Evolutionary conservation across 2,797 vertebrate species (phyloP).

Genomic region (Odontamblyopus rebecca): DNA sequence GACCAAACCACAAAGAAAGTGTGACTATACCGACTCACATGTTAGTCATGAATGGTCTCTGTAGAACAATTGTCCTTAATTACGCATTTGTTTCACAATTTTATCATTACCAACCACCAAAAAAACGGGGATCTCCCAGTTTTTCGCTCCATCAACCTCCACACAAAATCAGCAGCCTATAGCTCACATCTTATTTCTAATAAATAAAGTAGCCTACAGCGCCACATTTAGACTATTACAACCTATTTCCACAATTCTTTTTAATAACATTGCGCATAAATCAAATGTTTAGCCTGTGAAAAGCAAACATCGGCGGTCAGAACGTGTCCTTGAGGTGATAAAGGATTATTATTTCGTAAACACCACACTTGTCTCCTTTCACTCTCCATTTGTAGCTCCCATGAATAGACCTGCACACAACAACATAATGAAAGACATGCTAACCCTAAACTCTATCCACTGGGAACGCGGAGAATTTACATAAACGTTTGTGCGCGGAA

Average conservation of each 20-base stretch:
- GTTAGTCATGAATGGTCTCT: too few relatives aligned
- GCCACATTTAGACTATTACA: background rate
- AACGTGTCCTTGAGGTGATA: slow-evolving; percentile 34
- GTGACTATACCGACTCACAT: too few relatives aligned
- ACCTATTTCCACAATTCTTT: background rate
- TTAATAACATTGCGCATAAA: slow-evolving; percentile 32
- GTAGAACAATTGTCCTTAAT: too few relatives aligned
- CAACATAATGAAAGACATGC: slow-evolving; percentile 11
- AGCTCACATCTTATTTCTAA: background rate
- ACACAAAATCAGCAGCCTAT: background rate
- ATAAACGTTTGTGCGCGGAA: slow-evolving; percentile 17
- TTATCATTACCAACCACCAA: too few relatives aligned
- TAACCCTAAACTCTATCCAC: slow-evolving; percentile 16
- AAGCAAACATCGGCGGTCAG: slow-evolving; percentile 25
- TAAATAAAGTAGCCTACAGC: background rate
- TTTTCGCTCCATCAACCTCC: background rate
- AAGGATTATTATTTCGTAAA: slow-evolving; percentile 59
- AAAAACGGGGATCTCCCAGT: too few relatives aligned
- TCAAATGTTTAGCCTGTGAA: slow-evolving; percentile 20
- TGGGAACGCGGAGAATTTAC: slow-evolving; percentile 22
- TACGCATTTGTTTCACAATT: too few relatives aligned
- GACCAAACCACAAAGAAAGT: too few relatives aligned
- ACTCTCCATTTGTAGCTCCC: slow-evolving; percentile 42
- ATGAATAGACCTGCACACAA: slow-evolving; percentile 29
- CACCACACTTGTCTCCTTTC: slow-evolving; percentile 44